phyloP scores from a whole-genome alignment of 2,797 vertebrate species.

The Sternotherus odoratus region DNA sequence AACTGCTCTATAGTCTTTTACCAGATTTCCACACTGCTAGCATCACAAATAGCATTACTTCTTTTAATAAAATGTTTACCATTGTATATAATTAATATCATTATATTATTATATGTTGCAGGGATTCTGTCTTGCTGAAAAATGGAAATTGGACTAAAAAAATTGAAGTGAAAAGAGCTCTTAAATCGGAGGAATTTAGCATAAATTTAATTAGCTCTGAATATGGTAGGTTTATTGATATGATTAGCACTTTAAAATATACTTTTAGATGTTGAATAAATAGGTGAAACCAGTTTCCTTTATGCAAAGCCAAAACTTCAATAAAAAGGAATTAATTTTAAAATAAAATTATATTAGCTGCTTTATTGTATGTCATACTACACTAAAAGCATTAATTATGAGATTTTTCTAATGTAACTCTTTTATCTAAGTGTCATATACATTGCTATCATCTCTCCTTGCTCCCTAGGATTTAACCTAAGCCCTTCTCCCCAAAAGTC shows the following conservation, averaged over 20 bases:
- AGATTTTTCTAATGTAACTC: neutral
- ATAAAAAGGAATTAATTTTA: constrained; percentile 13
- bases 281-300: constrained; percentile 23
- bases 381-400: neutral
- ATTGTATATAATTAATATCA: neutral
- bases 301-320: constrained; percentile 11
- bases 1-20: neutral
- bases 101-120: constrained; percentile 73
- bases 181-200: constrained; percentile 89
- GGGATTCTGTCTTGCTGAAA: constrained; percentile 90
- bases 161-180: constrained; percentile 88
- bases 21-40: neutral
- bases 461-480: neutral
- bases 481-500: neutral
- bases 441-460: neutral
- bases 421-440: neutral
- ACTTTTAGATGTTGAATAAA: constrained; percentile 18
- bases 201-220: constrained; percentile 96
- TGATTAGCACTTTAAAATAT: constrained; percentile 33
- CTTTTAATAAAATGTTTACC: neutral
- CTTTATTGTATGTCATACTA: neutral
- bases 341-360: constrained; percentile 1
- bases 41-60: neutral
- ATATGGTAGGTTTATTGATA: constrained; percentile 86
- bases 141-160: constrained; percentile 92